Evolutionary conservation across 64 coral and sea anemone species (phyloP), one percentile per base, ranked within the genome.

Genomic region (Porites australiensis): DNA sequence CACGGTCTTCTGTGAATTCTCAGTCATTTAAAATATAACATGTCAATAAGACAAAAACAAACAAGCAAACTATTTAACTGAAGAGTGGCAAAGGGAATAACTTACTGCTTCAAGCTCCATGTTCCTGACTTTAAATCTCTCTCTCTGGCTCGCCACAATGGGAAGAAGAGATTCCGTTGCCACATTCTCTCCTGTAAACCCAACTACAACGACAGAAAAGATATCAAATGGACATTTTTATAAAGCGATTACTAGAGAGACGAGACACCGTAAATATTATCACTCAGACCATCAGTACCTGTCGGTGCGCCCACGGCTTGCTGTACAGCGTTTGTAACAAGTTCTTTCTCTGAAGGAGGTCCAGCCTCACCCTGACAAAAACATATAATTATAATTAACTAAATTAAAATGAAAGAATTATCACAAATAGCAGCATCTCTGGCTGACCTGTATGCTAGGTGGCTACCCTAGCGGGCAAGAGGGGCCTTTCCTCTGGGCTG

Each of bases 41-140:
- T 37, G 27, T 37, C 27, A 37, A 37, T 1, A 37, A 37, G 27
- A 37, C 27, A 37, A 37, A 37, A 37, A 37, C 27, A 37, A 37
- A 37, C 27, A 37, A 37, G 27, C 27, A 37, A 37, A 37, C 27
- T 37, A 37, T 37, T 37, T 37, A 37, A 37, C 27, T 37, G 27
- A 37, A 37, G 27, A 37, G 27, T 37, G 27, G 27, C 1, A 37
- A 4, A 44, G 18, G 45, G 8, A 20, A 70, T 11, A 84, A 92
- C 96, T 90, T 62, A 99, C 98, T 19, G 98, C 94, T 88, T 99
- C 98, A 20, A 99, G 85, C 68, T 99, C 98, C 74, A 99, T 82
- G 59, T 99, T 99, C 48, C 98, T 82, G 67, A 99, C 75, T 77
- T 96, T 96, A 44, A 99, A 99, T 88, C 98, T 91, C 22, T 99